Evolutionary conservation across 2,888 invertebrate species (phyloP).

Genomic region (Protonemura montana): DNA sequence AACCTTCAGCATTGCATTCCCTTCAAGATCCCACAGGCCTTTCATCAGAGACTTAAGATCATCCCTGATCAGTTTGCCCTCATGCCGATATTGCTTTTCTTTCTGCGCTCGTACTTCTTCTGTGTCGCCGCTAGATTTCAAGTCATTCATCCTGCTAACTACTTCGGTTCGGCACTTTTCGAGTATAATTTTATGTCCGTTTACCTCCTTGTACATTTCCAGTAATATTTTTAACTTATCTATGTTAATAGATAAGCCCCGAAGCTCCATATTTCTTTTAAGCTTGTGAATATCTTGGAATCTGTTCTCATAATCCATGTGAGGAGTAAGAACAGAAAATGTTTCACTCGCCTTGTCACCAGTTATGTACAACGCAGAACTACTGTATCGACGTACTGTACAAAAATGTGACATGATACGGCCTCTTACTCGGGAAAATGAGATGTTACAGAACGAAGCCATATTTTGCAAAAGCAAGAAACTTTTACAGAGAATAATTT

Average conservation of each 20-base stretch:
- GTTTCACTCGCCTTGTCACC: conserved; percentile 74
- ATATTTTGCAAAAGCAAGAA: not conserved
- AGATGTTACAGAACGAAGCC: not conserved
- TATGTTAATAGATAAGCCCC: conserved; percentile 66
- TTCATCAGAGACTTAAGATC: conserved; percentile 71
- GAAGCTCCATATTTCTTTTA: conserved; percentile 64
- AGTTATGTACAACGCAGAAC: conserved; percentile 72
- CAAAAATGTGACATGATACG: not conserved
- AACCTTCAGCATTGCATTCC: conserved; percentile 69
- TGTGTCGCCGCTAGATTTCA: conserved; percentile 55
- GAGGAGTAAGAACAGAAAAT: conserved; percentile 73
- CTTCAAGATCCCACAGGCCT: conserved; percentile 76
- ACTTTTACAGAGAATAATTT: not conserved
- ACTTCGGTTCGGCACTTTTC: conserved; percentile 64
- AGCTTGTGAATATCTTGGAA: conserved; percentile 63
- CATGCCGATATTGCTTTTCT: conserved; percentile 56
- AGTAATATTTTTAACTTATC: conserved; percentile 67
- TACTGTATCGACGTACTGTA: conserved; percentile 38
- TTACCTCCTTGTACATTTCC: conserved; percentile 67
- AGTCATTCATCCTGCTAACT: conserved; percentile 60
- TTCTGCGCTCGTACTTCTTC: conserved; percentile 56
- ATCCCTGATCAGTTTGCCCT: conserved; percentile 65
- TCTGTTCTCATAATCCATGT: conserved; percentile 69
- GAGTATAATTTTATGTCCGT: conserved; percentile 62
- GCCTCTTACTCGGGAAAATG: not conserved